Conservation (phyloP, 2,888 invertebrate genomes). For the Caenorhabditis doughertyi region DNA sequence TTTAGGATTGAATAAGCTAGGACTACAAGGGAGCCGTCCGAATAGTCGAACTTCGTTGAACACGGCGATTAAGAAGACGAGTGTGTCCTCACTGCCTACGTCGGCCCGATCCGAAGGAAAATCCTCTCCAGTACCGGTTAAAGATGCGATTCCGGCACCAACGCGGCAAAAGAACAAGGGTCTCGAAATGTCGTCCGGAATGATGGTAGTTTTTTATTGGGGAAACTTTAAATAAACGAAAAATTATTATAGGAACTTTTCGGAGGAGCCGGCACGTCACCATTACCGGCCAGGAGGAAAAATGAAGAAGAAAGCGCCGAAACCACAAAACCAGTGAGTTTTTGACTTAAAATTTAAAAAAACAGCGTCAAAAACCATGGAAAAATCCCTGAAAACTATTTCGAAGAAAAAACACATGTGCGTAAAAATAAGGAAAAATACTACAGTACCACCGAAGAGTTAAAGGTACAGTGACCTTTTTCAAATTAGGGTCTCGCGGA, state of each 20-base stretch:
- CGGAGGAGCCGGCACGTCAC: slow-evolving; percentile 61
- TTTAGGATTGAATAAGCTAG: slow-evolving; percentile 46
- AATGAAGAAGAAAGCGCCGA: slow-evolving; percentile 21
- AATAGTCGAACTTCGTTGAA: slow-evolving; percentile 26
- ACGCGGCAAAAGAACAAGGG: slow-evolving; percentile 71
- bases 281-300: slow-evolving; percentile 4
- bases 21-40: slow-evolving; percentile 39
- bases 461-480: background rate
- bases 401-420: background rate
- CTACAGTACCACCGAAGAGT: background rate
- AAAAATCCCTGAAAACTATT: background rate
- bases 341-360: background rate
- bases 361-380: background rate
- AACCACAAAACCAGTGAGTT: slow-evolving; percentile 31
- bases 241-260: slow-evolving; percentile 64
- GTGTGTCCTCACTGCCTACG: slow-evolving; percentile 62
- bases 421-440: background rate
- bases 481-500: background rate
- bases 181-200: slow-evolving; percentile 72
- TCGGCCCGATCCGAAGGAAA: slow-evolving; percentile 72
- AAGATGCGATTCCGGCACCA: slow-evolving; percentile 63
- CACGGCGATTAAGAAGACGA: slow-evolving; percentile 38
- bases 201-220: slow-evolving; percentile 59
- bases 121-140: slow-evolving; percentile 73
- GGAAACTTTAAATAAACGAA: background rate